Evolutionary conservation across 1,140 invertebrate genomes (phyloP), one percentile per base, ranked within the genome.

Genomic region (Drosophila quadrilineata): DNA sequence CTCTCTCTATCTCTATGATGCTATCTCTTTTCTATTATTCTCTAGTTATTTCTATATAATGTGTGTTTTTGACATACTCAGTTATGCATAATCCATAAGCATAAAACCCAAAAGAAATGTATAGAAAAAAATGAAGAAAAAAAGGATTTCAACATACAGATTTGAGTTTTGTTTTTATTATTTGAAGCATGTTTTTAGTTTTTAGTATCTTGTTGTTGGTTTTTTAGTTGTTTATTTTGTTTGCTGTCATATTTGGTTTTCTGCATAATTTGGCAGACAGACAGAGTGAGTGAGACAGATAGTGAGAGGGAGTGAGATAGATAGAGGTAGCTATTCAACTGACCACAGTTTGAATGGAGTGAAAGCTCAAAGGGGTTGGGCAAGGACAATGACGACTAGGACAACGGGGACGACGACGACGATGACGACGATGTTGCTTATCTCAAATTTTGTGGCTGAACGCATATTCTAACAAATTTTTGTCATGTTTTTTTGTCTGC

Each of bases 381-480:
- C 6, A 10, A 5, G 22, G 4, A 9, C 16, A 10, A 8, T 16
- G 24, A 6, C 1, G 26, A 28, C 4, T n/a, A 0, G 2, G n/a
- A 8, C 3, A 28, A 43, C 8, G 0, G 1, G 48, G 19, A 56
- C 24, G 56, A 72, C 46, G 46, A 35, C 58, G 59, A 36, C 63
- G n/a, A n/a, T n/a, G 19, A 56, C 24, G 56, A 72, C 46, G 46
- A 35, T 49, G 59, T 29, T 59, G 70, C 60, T 82, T 82, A 82
- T 82, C 77, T 82, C 62, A 57, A 75, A 72, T 70, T 53, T 64
- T 79, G 65, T 77, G 75, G 75, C 65, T 72, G 66, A 84, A 76
- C 73, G 77, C 77, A 82, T 84, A 84, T 73, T 84, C 77, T 71
- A 75, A 82, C 64, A 82, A 82, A 71, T 82, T 84, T 84, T 75